Conservation (phyloP, 2,888 invertebrate genomes). For the Stenichneumon culpator region DNA sequence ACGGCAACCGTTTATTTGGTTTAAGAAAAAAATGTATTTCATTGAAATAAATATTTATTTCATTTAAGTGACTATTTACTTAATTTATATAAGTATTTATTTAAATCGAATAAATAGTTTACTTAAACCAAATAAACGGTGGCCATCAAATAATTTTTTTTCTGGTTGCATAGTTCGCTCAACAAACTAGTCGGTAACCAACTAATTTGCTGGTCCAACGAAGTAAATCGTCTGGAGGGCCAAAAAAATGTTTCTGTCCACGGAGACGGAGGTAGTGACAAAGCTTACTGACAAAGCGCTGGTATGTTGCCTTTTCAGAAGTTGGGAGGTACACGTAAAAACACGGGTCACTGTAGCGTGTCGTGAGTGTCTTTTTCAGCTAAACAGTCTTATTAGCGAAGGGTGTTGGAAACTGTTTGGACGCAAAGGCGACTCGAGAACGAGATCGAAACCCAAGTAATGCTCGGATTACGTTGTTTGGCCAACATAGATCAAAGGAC, state of each 20-base stretch:
- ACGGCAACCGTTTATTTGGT: no score
- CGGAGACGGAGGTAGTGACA: background rate
- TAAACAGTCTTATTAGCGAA: background rate
- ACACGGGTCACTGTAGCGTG: background rate
- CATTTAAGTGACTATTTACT: no score
- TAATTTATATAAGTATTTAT: no score
- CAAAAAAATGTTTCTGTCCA: background rate
- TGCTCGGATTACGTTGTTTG: constrained; percentile 81
- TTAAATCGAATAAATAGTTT: no score
- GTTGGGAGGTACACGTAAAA: background rate
- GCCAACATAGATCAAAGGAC: constrained; percentile 71
- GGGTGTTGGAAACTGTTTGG: constrained; percentile 6
- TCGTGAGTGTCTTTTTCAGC: background rate
- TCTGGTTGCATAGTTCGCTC: no score
- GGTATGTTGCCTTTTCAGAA: background rate
- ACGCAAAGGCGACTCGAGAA: constrained; percentile 16
- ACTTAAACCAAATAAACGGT: no score
- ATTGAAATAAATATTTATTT: no score
- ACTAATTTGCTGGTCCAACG: no score
- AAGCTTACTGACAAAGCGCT: background rate
- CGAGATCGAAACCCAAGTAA: constrained; percentile 73
- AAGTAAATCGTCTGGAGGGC: no score
- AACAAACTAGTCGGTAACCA: no score
- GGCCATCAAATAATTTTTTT: no score
- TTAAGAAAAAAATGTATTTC: no score